Percentiles rank a stretch among this genome's conserved stretches.
phyloP scores from a whole-genome alignment of 1,140 invertebrate species.

The Drosophila virilis region DNA sequence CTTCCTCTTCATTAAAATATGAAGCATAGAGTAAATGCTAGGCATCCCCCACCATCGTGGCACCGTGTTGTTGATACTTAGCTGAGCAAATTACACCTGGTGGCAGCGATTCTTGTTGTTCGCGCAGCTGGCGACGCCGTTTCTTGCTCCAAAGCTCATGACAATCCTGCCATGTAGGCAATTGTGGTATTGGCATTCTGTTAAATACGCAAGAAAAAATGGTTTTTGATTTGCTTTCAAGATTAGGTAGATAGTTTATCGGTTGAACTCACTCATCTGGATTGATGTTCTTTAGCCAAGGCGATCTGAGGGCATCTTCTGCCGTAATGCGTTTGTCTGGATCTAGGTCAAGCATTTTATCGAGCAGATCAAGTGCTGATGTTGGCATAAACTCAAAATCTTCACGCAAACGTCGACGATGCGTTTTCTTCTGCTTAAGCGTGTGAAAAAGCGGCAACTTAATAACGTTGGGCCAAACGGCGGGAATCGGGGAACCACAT shows the following conservation, averaged over 20 bases:
- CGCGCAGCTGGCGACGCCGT: conserved; percentile 90
- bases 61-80: conserved; percentile 86
- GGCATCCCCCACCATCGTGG: conserved; percentile 72
- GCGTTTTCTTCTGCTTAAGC: conserved; percentile 95
- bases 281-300: conserved; percentile 97
- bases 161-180: conserved; percentile 99
- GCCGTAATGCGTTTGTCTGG: conserved; percentile 97
- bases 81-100: conserved; percentile 65
- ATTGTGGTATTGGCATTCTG: conserved; percentile 92
- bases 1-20: conserved; percentile 52
- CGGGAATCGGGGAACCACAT: conserved; percentile 98
- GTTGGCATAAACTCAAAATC: conserved; percentile 96
- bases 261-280: conserved; percentile 92
- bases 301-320: conserved; percentile 95
- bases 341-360: conserved; percentile 98
- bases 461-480: conserved; percentile 99
- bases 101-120: conserved; percentile 85
- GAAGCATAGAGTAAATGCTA: conserved; percentile 75
- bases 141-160: conserved; percentile 99
- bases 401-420: conserved; percentile 94
- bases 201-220: conserved; percentile 38
- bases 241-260: neutral
- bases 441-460: conserved; percentile 96
- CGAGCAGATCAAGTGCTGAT: conserved; percentile 95
- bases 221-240: neutral